Percentiles rank a stretch among this genome's conserved stretches.
Conservation (phyloP, 2,113 vertebrate genomes). For the Tetrao urogallus region DNA sequence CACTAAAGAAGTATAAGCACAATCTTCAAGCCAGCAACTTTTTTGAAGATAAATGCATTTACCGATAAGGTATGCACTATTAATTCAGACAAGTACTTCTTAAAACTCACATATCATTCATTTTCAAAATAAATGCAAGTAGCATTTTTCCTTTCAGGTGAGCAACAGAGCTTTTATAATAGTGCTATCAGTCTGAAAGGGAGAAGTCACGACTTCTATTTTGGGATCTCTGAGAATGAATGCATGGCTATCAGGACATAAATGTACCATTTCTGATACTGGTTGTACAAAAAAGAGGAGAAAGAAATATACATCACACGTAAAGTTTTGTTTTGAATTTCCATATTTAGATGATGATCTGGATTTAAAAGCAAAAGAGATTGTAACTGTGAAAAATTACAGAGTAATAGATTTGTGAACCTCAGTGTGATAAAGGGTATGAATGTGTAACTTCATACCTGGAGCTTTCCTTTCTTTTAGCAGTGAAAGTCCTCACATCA, state of each 20-base stretch:
- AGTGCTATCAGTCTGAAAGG: not conserved
- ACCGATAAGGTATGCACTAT: not conserved
- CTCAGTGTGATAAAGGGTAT: not conserved
- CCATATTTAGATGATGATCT: not conserved
- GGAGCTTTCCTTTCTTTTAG: not conserved
- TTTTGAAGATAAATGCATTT: not conserved
- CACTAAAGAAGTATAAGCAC: not conserved
- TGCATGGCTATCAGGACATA: not conserved
- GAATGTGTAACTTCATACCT: not conserved
- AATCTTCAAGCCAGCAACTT: not conserved
- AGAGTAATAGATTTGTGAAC: not conserved
- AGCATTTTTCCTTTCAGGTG: not conserved
- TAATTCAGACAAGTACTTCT: not conserved
- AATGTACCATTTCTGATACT: not conserved
- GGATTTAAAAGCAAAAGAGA: not conserved
- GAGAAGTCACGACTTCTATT: not conserved
- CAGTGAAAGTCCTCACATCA: not conserved
- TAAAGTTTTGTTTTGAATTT: conserved; percentile 18
- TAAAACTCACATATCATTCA: not conserved
- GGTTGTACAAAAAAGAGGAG: not conserved
- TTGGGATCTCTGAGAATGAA: not conserved
- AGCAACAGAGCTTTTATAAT: not conserved
- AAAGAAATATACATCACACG: not conserved
- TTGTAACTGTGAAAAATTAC: not conserved
- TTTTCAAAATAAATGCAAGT: conserved; percentile 4